Conservation (phyloP, 1,140 invertebrate species). For the Lineus longissimus region DNA sequence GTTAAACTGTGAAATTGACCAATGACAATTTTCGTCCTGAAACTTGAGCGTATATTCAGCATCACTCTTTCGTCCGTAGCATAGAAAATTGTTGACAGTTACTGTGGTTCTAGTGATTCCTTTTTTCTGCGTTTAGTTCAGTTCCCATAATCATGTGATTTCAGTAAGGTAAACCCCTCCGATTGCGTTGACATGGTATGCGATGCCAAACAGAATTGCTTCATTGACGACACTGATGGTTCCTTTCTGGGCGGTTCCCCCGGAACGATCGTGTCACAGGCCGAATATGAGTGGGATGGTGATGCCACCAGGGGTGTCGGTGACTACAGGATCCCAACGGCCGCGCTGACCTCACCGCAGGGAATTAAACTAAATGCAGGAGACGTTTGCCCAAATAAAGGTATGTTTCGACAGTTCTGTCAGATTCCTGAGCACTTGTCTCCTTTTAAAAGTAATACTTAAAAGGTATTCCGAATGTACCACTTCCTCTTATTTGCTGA, state of each 20-base stretch:
- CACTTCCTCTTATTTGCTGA: too few species aligned
- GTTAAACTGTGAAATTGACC: too few species aligned
- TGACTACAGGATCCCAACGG: constrained; percentile 47
- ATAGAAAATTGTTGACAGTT: too few species aligned
- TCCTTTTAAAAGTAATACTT: too few species aligned
- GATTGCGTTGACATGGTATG: constrained; percentile 53
- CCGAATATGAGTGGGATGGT: constrained; percentile 44
- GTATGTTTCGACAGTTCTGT: constrained; percentile 16
- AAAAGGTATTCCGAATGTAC: too few species aligned
- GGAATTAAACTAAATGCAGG: constrained; percentile 28
- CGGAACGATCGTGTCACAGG: constrained; percentile 34
- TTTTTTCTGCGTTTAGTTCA: background rate
- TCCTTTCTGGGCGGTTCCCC: constrained; percentile 25
- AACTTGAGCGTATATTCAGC: too few species aligned
- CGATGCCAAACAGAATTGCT: constrained; percentile 44
- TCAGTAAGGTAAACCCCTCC: constrained; percentile 40
- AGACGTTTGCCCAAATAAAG: constrained; percentile 32
- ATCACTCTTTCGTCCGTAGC: too few species aligned
- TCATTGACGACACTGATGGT: constrained; percentile 45
- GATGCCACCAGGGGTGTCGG: constrained; percentile 40
- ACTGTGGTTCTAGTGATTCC: too few species aligned
- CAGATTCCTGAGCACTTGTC: background rate
- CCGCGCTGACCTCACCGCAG: constrained; percentile 30
- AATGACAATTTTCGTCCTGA: too few species aligned
- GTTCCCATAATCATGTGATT: background rate